A percentile compares a stretch with the other conserved stretches of the same genome.
phyloP scores from a whole-genome alignment of 2,888 invertebrate genomes.

The Stomorhina lunata region DNA sequence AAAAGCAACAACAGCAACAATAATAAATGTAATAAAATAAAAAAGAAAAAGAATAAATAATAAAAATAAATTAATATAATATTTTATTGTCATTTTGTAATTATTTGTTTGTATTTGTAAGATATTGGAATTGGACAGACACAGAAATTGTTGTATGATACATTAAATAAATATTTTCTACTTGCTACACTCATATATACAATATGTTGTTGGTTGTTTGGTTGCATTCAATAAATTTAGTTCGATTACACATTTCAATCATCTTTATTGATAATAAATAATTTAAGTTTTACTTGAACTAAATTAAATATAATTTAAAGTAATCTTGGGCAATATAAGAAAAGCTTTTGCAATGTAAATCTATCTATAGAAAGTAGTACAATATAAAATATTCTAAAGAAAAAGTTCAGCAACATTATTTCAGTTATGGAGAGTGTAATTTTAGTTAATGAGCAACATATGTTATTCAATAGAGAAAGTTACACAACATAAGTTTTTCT shows the following conservation, averaged over 20 bases:
- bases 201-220: too few relatives aligned
- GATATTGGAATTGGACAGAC: constrained; percentile 32
- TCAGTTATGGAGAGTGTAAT: too few relatives aligned
- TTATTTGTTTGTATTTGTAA: constrained; percentile 43
- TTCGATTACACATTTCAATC: not conserved
- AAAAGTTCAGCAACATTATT: too few relatives aligned
- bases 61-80: constrained; percentile 56
- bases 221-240: not conserved
- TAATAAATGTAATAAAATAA: constrained; percentile 38
- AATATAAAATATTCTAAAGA: too few relatives aligned
- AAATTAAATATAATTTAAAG: too few relatives aligned
- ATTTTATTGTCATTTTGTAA: constrained; percentile 53
- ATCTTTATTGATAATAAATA: not conserved
- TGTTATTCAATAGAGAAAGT: too few relatives aligned
- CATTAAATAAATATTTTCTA: not conserved
- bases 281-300: not conserved
- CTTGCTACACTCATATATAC: not conserved
- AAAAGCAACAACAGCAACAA: not conserved
- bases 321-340: too few relatives aligned
- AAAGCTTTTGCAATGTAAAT: too few relatives aligned
- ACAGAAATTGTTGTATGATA: not conserved
- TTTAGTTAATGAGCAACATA: too few relatives aligned
- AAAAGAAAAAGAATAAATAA: constrained; percentile 46
- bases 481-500: too few relatives aligned
- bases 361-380: too few relatives aligned